Base-by-base conservation (phyloP, 2,888 invertebrate genomes). In the Drosophila colorata region DNA sequence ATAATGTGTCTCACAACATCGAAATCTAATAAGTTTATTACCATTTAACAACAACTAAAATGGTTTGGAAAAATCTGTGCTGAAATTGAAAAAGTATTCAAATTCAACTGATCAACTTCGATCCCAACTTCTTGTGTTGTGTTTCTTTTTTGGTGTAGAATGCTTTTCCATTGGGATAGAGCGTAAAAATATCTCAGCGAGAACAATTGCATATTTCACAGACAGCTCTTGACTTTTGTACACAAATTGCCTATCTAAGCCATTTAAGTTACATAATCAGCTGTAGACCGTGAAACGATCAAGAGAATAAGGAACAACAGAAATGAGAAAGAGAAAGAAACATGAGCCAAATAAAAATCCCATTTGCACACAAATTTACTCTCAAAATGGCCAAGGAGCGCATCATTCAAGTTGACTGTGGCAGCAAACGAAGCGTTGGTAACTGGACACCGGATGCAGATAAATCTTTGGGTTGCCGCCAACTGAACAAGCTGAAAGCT, bases 351-450 rank as follows among this genome's bases (percentile, higher is more conserved):
- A 86, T 86, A 86, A 86, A 88, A 88, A 88, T 78, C 76, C 76
- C 88, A 86, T 86, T 86, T 86, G 88, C 86, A 80, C 87, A 89
- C 89, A 90, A 90, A 90, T 90, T 90, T 90, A 87, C 90, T 88
- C 82, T 82, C 82, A 87, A 86, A 89, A 87, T 85, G 84, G 74
- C 86, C 60, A 68, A 74, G 86, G 73, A 76, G 80, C 73, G 81
- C 83, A 79, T 88, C 84, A 79, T 85, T 89, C 83, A 84, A 82
- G 70, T 75, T 63, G 75, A 76, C 69, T 69, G 74, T 53, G 67
- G 48, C 40, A 51, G 60, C 56, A 40, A 43, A 37, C 48, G 59
- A 37, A 57, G 44, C 52, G 23, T 28, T 66, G 77, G 83, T 88
- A 88, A 87, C 86, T 87, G 87, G 87, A 86, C 88, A 87, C 86